These are phyloP conservation scores for Coenobita brevimanus DNA, from an alignment of 1,140 invertebrate genomes.

Conservation along the genomic window DNA sequence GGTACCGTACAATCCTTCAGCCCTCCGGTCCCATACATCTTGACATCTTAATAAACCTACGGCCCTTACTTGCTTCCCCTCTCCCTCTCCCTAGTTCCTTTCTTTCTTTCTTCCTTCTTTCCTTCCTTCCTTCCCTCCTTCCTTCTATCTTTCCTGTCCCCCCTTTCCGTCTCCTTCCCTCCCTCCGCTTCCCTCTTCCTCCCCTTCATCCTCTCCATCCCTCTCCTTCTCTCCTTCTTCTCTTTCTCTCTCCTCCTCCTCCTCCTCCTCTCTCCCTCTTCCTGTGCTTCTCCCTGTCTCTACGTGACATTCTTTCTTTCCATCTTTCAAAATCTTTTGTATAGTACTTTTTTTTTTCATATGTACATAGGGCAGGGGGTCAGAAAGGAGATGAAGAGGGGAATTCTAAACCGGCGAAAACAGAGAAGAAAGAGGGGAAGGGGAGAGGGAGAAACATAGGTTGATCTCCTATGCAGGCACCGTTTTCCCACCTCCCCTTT, in stretches of 20 bases:
- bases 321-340: too few relatives aligned
- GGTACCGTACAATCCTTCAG: background rate
- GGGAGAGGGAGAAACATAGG: too few relatives aligned
- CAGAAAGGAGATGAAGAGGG: too few relatives aligned
- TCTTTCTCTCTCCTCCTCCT: background rate
- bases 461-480: too few relatives aligned
- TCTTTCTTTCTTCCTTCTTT: background rate
- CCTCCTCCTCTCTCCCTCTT: background rate
- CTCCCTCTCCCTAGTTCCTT: background rate
- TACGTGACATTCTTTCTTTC: background rate
- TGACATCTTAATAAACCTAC: too few relatives aligned
- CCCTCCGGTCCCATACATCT: background rate
- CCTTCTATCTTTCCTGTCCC: background rate
- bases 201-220: constrained; percentile 2
- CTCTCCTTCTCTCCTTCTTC: constrained; percentile 10
- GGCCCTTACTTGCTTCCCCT: background rate
- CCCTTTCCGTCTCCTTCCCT: background rate
- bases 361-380: too few relatives aligned
- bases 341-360: too few relatives aligned
- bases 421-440: too few relatives aligned
- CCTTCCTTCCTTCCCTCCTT: background rate
- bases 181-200: constrained; percentile 19
- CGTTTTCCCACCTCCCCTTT: background rate
- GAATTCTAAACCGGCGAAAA: too few relatives aligned
- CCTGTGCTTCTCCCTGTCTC: background rate